Evolutionary conservation across 1,140 invertebrate genomes (phyloP), one percentile per base, ranked within the genome.

Genomic region (Drosophila sproati): DNA sequence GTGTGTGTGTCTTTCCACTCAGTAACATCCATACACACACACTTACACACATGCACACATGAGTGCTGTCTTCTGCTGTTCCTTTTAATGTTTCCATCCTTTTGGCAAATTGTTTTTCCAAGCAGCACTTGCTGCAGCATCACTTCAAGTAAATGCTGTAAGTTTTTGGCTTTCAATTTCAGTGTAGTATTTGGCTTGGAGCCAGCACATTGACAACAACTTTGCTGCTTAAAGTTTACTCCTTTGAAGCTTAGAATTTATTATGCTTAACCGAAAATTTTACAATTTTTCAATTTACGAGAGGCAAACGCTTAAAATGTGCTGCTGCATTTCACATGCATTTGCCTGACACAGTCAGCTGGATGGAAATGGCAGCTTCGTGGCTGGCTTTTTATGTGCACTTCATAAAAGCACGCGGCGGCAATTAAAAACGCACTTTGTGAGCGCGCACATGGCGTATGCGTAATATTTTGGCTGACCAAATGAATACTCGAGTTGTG

Each of bases 391-490:
- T 75, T 89, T 85, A 80, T 89, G 80, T 50, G 45, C 70, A 85
- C 73, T 78, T 73, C 78, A 64, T 72, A 74, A 80, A 80, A 50
- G 80, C 85, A 70, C 78, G 76, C 72, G 70, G 59, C 57, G 35
- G 85, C 85, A 81, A 88, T 88, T 88, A 80, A 80, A 20, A 85
- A 75, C 60, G 77, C 73, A 78, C 69, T 61, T 69, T 78, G 62
- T 59, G 63, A 43, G 10, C 39, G 28, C 29, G 45, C 43, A 67
- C 81, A 80, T 68, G 62, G 73, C 82, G 80, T 83, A 83, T 85
- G 77, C 82, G 73, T 80, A 80, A 63, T 80, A 67, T 79, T 64
- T 64, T 45, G 51, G 29, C 51, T 59, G 50, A 32, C 72, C 7
- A 67, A 70, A 72, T 50, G 45, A 64, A 73, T 67, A 56, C 45